phyloP scores from a whole-genome alignment of 2,113 vertebrate species.

The Nycticryphes semicollaris region DNA sequence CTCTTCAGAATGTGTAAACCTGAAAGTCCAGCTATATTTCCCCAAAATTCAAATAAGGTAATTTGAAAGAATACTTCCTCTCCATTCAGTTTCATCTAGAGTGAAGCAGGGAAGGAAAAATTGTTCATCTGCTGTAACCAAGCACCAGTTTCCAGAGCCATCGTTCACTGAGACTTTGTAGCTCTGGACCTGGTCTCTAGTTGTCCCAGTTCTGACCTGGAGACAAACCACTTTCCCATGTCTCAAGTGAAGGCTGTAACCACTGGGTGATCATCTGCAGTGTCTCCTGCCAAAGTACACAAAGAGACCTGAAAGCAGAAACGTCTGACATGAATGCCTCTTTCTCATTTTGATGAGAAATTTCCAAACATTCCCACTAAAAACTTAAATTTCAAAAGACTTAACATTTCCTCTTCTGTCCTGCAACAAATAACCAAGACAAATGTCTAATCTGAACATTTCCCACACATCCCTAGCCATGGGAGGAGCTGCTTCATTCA shows the following conservation, averaged over 20 bases:
- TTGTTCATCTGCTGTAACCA: neutral
- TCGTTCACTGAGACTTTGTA: neutral
- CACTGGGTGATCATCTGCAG: neutral
- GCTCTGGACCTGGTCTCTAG: neutral
- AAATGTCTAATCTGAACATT: neutral
- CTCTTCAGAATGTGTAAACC: neutral
- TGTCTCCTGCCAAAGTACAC: neutral
- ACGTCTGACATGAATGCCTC: neutral
- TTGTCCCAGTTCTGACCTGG: neutral
- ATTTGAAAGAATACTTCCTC: neutral
- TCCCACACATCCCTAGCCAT: neutral
- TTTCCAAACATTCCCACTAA: neutral
- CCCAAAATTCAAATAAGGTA: neutral
- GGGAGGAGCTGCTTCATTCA: neutral
- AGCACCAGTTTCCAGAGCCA: neutral
- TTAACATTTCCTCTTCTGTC: neutral
- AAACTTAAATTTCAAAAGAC: neutral
- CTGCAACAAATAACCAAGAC: neutral
- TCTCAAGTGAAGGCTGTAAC: neutral
- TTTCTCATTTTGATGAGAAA: neutral
- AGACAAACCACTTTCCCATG: neutral
- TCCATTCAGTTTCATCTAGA: neutral
- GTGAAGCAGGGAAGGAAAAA: neutral
- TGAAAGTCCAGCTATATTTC: neutral
- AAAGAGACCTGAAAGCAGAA: neutral